phyloP scores from a whole-genome alignment of 1,140 invertebrate genomes.

The Drosophila lacteicornis region DNA sequence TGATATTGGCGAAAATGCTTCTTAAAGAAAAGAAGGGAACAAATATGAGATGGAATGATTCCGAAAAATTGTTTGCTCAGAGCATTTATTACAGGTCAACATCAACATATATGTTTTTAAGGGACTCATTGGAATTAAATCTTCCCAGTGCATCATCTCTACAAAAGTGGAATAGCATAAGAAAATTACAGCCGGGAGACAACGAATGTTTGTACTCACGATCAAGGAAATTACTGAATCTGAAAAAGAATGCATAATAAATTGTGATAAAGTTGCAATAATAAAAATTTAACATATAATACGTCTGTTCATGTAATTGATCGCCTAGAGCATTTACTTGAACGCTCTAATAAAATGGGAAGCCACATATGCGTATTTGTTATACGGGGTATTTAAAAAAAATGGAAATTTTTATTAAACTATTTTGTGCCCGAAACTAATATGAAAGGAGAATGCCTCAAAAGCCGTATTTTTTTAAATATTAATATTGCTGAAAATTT shows the following conservation, averaged over 20 bases:
- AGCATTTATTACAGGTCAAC: too few relatives aligned
- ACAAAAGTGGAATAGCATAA: too few relatives aligned
- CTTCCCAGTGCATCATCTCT: too few relatives aligned
- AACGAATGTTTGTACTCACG: too few relatives aligned
- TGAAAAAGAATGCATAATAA: neutral
- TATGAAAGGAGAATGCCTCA: too few relatives aligned
- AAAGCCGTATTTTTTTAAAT: neutral
- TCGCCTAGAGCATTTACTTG: constrained; percentile 4
- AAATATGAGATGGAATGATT: too few relatives aligned
- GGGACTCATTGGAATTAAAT: too few relatives aligned
- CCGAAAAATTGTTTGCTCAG: too few relatives aligned
- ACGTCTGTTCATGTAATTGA: neutral
- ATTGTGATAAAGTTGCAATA: neutral
- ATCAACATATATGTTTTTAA: too few relatives aligned
- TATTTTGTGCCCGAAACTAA: neutral
- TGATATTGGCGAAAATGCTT: too few relatives aligned
- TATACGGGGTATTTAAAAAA: constrained; percentile 2
- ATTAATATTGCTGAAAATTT: constrained; percentile 3
- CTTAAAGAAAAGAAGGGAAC: too few relatives aligned
- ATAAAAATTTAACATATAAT: neutral
- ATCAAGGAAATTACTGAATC: neutral
- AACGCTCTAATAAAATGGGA: constrained; percentile 5
- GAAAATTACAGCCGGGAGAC: too few relatives aligned
- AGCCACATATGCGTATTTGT: neutral
- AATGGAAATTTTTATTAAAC: constrained; percentile 2